Conservation (phyloP, 2,113 vertebrate genomes). For the Steatornis caripensis region DNA sequence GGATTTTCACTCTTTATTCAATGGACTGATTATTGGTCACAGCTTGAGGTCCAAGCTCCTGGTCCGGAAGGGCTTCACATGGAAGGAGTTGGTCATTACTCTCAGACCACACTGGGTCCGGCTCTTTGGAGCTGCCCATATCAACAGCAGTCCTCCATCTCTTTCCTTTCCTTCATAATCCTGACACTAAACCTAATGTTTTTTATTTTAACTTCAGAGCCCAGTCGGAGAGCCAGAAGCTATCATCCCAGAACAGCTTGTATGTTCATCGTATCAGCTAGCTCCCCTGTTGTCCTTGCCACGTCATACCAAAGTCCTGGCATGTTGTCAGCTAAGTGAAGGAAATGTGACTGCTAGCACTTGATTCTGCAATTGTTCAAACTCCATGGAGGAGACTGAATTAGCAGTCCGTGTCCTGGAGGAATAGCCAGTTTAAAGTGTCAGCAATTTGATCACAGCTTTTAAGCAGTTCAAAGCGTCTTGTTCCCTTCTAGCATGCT, state of each 20-base stretch:
- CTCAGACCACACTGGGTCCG: background rate
- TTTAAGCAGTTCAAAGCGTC: background rate
- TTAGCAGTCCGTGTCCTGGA: background rate
- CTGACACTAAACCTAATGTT: background rate
- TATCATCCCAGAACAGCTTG: background rate
- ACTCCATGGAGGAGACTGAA: background rate
- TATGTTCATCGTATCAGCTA: background rate
- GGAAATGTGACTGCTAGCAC: background rate
- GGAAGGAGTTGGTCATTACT: background rate
- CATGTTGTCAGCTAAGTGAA: background rate
- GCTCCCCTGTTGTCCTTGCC: background rate
- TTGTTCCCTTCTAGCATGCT: background rate
- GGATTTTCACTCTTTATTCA: background rate
- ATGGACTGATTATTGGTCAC: background rate
- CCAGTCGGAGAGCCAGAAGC: background rate
- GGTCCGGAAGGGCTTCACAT: background rate
- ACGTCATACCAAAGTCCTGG: background rate
- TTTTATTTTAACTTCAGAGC: background rate
- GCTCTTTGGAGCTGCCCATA: background rate
- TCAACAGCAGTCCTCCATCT: background rate
- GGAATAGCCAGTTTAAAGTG: background rate
- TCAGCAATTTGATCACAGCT: background rate
- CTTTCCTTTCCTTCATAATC: background rate
- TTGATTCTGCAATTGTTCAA: background rate
- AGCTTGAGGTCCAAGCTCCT: background rate